A percentile compares a stretch with the other conserved stretches of the same genome.
These are phyloP conservation scores for Stegodyphus mimosarum DNA, from an alignment of 1,140 invertebrate species.

Conservation along the genomic window DNA sequence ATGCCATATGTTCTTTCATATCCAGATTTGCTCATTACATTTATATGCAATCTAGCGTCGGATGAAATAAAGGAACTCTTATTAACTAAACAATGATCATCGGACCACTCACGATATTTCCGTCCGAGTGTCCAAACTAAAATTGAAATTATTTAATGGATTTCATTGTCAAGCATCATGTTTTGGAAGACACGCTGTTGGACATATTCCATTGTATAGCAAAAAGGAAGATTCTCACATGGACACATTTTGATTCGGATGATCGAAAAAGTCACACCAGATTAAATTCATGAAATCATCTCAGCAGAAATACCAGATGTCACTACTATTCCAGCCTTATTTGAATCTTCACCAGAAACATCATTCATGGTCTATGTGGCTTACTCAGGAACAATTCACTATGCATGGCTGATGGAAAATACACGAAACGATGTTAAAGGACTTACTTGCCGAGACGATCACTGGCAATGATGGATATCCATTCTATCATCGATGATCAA, in stretches of 20 bases:
- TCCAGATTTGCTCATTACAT: not conserved
- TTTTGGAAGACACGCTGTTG: slow-evolving; percentile 61
- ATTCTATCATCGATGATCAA: not conserved
- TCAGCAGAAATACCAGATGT: slow-evolving; percentile 76
- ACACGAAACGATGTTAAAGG: slow-evolving; percentile 65
- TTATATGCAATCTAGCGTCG: not conserved
- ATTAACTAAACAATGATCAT: not conserved
- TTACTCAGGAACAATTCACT: slow-evolving; percentile 39
- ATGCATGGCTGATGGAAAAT: slow-evolving; percentile 67
- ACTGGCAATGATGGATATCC: slow-evolving; percentile 19
- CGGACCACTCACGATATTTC: not conserved
- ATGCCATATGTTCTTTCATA: not conserved
- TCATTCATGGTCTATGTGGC: slow-evolving; percentile 63
- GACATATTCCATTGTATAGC: slow-evolving; percentile 67
- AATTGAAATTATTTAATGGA: slow-evolving; percentile 1
- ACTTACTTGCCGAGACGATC: not conserved
- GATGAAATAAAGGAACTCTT: not conserved
- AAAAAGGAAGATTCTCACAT: slow-evolving; percentile 70
- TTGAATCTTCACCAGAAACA: slow-evolving; percentile 27
- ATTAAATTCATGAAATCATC: slow-evolving; percentile 20
- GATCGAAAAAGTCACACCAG: slow-evolving; percentile 10
- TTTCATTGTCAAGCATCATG: slow-evolving; percentile 28
- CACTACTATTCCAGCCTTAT: slow-evolving; percentile 77
- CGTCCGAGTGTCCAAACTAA: not conserved
- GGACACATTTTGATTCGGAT: slow-evolving; percentile 66